Evolutionary conservation across 1,140 invertebrate genomes (phyloP), one percentile per base, ranked within the genome.

Genomic region (Pinna nobilis): DNA sequence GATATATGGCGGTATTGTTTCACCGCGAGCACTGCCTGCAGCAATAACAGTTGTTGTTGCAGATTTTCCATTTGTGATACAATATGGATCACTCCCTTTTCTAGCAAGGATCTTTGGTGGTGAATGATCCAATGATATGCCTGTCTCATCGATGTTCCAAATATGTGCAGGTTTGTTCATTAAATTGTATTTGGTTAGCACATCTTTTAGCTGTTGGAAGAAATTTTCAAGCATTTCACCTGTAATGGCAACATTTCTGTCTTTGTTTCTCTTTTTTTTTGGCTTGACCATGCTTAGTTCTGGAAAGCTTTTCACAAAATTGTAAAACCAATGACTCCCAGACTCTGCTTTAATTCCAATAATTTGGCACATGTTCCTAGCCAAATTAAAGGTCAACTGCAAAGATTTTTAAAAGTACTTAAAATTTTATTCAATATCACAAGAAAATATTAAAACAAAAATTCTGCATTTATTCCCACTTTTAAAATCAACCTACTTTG

Each of bases 311-410:
- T 51, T 37, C 20, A 53, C 53, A 63, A 51, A 64, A 33, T 35
- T 25, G 32, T 63, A 51, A 28, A 51, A 71, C 69, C 69, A 71
- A n/a, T n/a, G n/a, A n/a, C n/a, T n/a, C n/a, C n/a, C n/a, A n/a
- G n/a, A n/a, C n/a, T n/a, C n/a, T n/a, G n/a, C n/a, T n/a, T n/a
- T n/a, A n/a, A n/a, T n/a, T n/a, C n/a, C n/a, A n/a, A n/a, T n/a
- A n/a, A n/a, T n/a, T n/a, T n/a, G n/a, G n/a, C n/a, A n/a, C n/a
- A n/a, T n/a, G n/a, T n/a, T n/a, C n/a, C n/a, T n/a, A n/a, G n/a
- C n/a, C n/a, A n/a, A n/a, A n/a, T n/a, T n/a, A n/a, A n/a, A n/a
- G n/a, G n/a, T n/a, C n/a, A n/a, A n/a, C n/a, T n/a, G n/a, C n/a
- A n/a, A n/a, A n/a, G n/a, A n/a, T n/a, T n/a, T n/a, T n/a, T n/a